Evolutionary conservation across 2,797 vertebrate genomes (phyloP), one percentile per base, ranked within the genome.

Genomic region (Pterois miles): DNA sequence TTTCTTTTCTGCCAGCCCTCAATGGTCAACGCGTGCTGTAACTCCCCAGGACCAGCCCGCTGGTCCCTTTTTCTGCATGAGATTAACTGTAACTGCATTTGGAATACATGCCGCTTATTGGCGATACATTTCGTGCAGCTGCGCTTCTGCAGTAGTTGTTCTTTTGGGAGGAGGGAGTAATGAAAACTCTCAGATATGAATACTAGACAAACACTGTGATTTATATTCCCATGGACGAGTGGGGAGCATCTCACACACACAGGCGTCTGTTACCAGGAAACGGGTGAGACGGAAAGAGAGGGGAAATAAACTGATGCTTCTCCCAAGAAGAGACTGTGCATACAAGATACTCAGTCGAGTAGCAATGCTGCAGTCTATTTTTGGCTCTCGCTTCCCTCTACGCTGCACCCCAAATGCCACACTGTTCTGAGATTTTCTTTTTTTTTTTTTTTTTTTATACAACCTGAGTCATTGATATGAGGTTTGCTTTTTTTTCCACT

Each of bases 191-290:
- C 29, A 78, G 57, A 80, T 81, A 65, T 62, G 74, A 80, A 89
- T 82, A 70, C 80, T 76, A 86, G 89, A 89, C 62, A 81, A 87
- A 82, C 4, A 36, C 76, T 67, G 66, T 70, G 54, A 87, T 90
- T 90, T 86, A 84, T 87, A 90, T 91, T 92, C 85, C 77, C 70
- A 36, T 80, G 84, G 82, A 81, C 64, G 23, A 83, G 85, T 75
- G 48, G 23, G 52, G 33, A 6, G 63, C 76, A 62, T 81, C 68
- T 81, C 68, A 36, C 60, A 74, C 64, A 38, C 33, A 29, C 25
- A 27, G 33, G 36, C 9, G 3, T 82, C 83, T 87, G 86, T 93
- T 90, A 90, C 83, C 88, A 90, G 87, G 88, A 91, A 85, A 89
- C 86, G 12, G 48, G 29, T 53, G 74, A 83, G 74, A 70, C 1